Evolutionary conservation across 2,113 vertebrate species (phyloP), one percentile per base, ranked within the genome.

Genomic region (Apeltes quadracus): DNA sequence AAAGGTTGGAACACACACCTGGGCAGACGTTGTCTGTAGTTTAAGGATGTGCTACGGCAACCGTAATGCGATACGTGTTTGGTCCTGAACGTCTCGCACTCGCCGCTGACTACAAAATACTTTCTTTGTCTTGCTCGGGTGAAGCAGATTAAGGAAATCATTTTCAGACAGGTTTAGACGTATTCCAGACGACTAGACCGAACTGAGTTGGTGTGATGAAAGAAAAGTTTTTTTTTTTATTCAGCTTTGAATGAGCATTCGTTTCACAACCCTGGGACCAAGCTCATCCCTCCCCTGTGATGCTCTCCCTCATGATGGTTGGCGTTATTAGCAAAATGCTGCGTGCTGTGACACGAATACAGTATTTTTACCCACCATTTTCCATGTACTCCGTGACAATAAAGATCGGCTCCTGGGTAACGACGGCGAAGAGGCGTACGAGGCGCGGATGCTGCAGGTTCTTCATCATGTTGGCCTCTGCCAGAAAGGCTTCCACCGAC

Each of bases 301-400:
- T 15, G 23, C 27, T 53, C 54, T 18, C 25, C n/a, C 32, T 46
- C 1, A 41, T 39, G 1, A 69, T 25, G 13, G 3, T 65, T 66
- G 8, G 22, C 0, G 2, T 63, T 51, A 46, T 51, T 44, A 54
- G 38, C 34, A 39, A 64, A 75, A 43, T 41, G 36, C 27, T n/a
- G 27, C 48, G 65, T 20, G 38, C 32, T 53, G 14, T 72, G 70
- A 79, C 53, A 69, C 27, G 7, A 16, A 61, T 5, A 12, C 1
- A 57, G 58, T 43, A 32, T 34, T 62, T 51, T 23, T 22, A 77
- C 86, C 89, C 85, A 99, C 98, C 98, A 16, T 99, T 98, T 89
- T 97, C 97, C 98, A 99, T 98, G 91, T 94, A 99, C 85, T 99
- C 98, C 0, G 98, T 99, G 91, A 99, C 95, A 83, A 99, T 99